phyloP scores from a whole-genome alignment of 2,113 vertebrate genomes.

The Lota lota region DNA sequence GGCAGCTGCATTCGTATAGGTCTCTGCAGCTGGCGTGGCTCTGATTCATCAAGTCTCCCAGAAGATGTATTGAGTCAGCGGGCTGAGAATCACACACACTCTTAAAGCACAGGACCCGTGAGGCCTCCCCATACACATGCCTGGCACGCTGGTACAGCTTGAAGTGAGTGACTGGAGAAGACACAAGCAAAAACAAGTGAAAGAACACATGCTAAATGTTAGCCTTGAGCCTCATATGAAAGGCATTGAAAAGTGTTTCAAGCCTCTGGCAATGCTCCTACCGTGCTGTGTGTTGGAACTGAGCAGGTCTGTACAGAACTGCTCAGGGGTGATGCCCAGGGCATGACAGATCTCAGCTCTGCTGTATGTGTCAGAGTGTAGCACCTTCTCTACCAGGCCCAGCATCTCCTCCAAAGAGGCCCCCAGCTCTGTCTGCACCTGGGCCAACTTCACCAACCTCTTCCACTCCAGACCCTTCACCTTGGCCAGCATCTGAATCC shows the following conservation, averaged over 20 bases:
- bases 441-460: slow-evolving; percentile 73
- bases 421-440: slow-evolving; percentile 81
- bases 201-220: not conserved
- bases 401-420: slow-evolving; percentile 87
- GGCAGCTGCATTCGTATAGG: slow-evolving; percentile 94
- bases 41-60: slow-evolving; percentile 92
- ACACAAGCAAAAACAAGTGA: not conserved
- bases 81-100: slow-evolving; percentile 80
- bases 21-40: slow-evolving; percentile 92
- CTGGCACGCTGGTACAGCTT: slow-evolving; percentile 88
- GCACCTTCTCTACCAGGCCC: slow-evolving; percentile 78
- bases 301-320: slow-evolving; percentile 78
- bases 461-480: slow-evolving; percentile 64
- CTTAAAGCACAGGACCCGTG: slow-evolving; percentile 85
- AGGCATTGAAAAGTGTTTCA: not conserved
- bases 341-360: slow-evolving; percentile 84
- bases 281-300: slow-evolving; percentile 85
- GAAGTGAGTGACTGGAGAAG: slow-evolving; percentile 78
- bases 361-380: slow-evolving; percentile 88
- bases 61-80: slow-evolving; percentile 68
- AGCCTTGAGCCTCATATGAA: not conserved
- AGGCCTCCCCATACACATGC: slow-evolving; percentile 92
- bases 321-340: slow-evolving; percentile 80
- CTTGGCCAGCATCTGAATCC: slow-evolving; percentile 66
- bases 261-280: slow-evolving; percentile 60